Base-by-base conservation (phyloP, 1,140 invertebrate species). In the Drosophila bipectinata region DNA sequence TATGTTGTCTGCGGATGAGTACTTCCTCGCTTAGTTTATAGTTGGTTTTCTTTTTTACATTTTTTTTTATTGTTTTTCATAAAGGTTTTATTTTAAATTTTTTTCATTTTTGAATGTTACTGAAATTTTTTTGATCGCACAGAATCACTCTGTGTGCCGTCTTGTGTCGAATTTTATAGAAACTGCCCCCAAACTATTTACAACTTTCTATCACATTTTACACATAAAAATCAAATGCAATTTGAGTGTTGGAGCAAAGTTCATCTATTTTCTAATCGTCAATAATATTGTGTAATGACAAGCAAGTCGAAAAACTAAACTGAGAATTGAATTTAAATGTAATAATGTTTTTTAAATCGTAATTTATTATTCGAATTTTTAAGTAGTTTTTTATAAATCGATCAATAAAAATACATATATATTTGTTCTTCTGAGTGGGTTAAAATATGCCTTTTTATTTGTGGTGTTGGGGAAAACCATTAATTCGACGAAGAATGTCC, bases 341-440 rank as follows among this genome's bases (percentile, higher is more conserved):
- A 74, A 73, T 56, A 77, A 61, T 59, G 44, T 37, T 81, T 85
- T 77, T 74, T 59, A 60, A 81, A 77, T 78, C 62, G 62, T 77
- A 62, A 76, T 72, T 85, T 72, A 78, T 76, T 74, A 77, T 81
- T 73, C 58, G 59, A 82, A 69, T 82, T 82, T 87, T 72, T 79
- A 87, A 77, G 72, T 87, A 82, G 83, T 76, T 79, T 81, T 79
- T 83, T 77, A 66, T 73, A 80, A 87, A 79, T 78, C 51, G 41
- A 82, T 88, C 56, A 87, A 87, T 88, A 87, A 87, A 87, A 47
- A 82, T 87, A 28, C 78, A 85, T 82, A 87, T 72, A 78, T 81
- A 90, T 89, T 88, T 89, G 85, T 90, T 89, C 85, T 89, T 89
- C 84, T 84, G 85, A 89, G 85, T 89, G 84, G 84, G 84, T 89